These are phyloP conservation scores for Oreonectes daqikongensis DNA, from an alignment of 2,797 vertebrate genomes.

Conservation along the genomic window DNA sequence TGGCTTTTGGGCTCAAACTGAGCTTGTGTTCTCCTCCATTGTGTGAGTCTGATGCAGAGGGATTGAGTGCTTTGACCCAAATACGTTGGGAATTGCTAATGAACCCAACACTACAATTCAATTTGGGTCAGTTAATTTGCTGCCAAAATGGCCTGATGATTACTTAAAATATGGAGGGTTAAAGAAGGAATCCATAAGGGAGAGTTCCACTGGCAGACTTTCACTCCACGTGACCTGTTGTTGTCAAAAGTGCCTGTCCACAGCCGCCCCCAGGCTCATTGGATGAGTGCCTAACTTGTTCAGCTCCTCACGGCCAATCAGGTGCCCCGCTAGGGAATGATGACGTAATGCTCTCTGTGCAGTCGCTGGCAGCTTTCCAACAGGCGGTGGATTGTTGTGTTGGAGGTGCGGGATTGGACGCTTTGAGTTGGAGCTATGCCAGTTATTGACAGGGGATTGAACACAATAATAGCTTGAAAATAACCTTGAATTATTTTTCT, in stretches of 20 bases:
- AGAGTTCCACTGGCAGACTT: slow-evolving; percentile 41
- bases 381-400: slow-evolving; percentile 61
- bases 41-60: slow-evolving; percentile 37
- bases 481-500: background rate
- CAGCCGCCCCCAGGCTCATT: slow-evolving; percentile 60
- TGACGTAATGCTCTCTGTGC: slow-evolving; percentile 64
- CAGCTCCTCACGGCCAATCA: slow-evolving; percentile 62
- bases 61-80: slow-evolving; percentile 58
- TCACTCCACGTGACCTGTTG: slow-evolving; percentile 53
- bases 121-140: slow-evolving; percentile 64
- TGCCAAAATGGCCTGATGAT: slow-evolving; percentile 60
- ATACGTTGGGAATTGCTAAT: slow-evolving; percentile 58
- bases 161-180: slow-evolving; percentile 54
- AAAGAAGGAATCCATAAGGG: slow-evolving; percentile 49
- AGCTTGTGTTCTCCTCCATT: slow-evolving; percentile 34
- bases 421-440: slow-evolving; percentile 59
- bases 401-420: slow-evolving; percentile 66
- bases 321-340: slow-evolving; percentile 52
- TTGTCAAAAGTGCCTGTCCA: slow-evolving; percentile 58
- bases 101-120: slow-evolving; percentile 57
- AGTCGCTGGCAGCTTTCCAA: slow-evolving; percentile 57
- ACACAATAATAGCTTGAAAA: slow-evolving; percentile 58
- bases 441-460: slow-evolving; percentile 60
- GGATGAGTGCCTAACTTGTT: slow-evolving; percentile 69
- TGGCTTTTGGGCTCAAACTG: slow-evolving; percentile 27